phyloP scores from a whole-genome alignment of 2,113 vertebrate genomes.

The Hydrolagus affinis region DNA sequence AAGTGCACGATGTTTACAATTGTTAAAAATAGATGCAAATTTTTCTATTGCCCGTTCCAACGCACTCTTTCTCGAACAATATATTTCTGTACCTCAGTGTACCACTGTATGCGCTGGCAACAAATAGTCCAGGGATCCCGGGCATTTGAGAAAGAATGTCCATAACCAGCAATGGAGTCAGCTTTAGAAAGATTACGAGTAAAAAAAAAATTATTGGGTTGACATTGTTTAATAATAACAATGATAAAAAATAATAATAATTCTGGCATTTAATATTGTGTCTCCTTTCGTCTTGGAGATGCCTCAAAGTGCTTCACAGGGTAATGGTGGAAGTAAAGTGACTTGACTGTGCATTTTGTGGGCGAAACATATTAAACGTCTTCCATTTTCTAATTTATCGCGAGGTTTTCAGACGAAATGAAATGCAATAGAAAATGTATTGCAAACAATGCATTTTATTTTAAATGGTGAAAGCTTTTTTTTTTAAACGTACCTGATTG shows the following conservation, averaged over 20 bases:
- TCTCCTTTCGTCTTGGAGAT: background rate
- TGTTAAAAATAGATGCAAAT: too few species aligned
- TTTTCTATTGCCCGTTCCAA: too few species aligned
- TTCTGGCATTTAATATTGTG: background rate
- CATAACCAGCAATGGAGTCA: conserved; percentile 10
- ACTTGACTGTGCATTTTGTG: too few species aligned
- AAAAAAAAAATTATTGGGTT: background rate
- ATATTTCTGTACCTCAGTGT: conserved; percentile 12
- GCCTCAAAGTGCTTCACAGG: too few species aligned
- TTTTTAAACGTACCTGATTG: conserved; percentile 5
- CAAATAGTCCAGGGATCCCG: conserved; percentile 6
- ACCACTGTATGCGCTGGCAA: conserved; percentile 12
- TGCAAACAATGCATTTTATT: background rate
- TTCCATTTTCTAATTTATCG: too few species aligned
- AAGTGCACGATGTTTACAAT: too few species aligned
- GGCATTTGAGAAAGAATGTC: background rate
- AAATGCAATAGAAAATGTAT: too few species aligned
- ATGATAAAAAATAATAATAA: background rate
- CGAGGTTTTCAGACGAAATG: too few species aligned
- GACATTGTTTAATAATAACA: too few species aligned
- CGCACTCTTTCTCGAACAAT: background rate
- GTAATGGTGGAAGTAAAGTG: too few species aligned
- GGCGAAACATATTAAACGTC: too few species aligned
- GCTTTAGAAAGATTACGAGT: background rate
- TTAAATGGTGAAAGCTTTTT: background rate